Evolutionary conservation across 2,888 invertebrate genomes (phyloP), one percentile per base, ranked within the genome.

Genomic region (Sicus ferrugineus): DNA sequence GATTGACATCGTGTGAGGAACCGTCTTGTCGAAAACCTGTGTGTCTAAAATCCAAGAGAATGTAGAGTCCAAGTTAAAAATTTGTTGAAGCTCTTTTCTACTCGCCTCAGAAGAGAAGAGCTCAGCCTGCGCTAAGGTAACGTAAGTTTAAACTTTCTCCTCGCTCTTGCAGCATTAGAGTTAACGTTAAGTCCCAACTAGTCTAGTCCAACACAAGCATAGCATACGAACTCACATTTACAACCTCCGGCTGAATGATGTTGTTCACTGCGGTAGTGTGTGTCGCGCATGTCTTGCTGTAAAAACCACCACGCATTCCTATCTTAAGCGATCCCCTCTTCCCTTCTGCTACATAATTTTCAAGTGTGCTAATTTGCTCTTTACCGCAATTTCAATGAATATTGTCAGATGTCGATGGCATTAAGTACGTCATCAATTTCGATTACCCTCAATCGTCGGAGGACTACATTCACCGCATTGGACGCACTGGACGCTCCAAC

Each of bases 401-500:
- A 46, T 54, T n/a, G 72, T 81, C 89, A 97, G 96, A 97, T 91
- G 96, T 97, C 82, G 95, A 96, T 85, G 96, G 96, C 83, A 95
- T 97, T 81, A 96, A 95, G 87, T 96, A 93, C 88, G 97, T 97
- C 76, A 94, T 97, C 84, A 97, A 97, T 88, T 96, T 93, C 88
- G 97, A 97, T 88, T 97, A 96, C 86, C 97, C 97, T 69, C 94
- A 94, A 86, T 95, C 94, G 71, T 95, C 95, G 68, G 97, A 97
- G 86, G 96, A 97, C 86, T 97, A 97, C 85, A 95, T 97, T 80
- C 97, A 97, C 86, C 91, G 97, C 74, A 97, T 97, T 85, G 97
- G 97, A 70, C 91, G 97, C 79, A 97, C 97, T 52, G 97, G 95
- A 66, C 90, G 97, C 66, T 92, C 93, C 54, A 91, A 93, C 83